A percentile compares a stretch with the other conserved stretches of the same genome.
Conservation (phyloP, 2,888 invertebrate genomes). For the Euclidia mi region DNA sequence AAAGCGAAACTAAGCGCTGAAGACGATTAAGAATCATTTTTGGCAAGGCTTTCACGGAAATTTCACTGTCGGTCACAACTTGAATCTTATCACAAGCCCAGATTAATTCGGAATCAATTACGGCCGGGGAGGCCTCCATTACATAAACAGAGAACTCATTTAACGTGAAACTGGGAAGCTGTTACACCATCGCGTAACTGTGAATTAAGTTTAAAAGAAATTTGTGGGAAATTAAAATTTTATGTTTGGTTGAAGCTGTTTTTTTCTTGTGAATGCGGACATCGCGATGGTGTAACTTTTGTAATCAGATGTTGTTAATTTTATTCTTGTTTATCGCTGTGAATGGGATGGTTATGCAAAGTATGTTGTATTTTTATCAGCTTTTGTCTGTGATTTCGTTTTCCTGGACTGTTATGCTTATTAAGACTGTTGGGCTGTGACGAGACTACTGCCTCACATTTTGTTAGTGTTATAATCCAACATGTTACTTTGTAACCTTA, state of each 20-base stretch:
- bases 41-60: conserved; percentile 19
- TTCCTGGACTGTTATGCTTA: too few species aligned
- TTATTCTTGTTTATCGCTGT: too few species aligned
- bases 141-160: conserved; percentile 71
- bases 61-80: conserved; percentile 45
- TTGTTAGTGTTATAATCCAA: too few species aligned
- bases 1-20: conserved; percentile 6
- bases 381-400: too few species aligned
- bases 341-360: too few species aligned
- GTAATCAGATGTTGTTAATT: too few species aligned
- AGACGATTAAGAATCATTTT: conserved; percentile 13
- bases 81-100: conserved; percentile 62
- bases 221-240: conserved; percentile 2
- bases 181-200: conserved; percentile 33
- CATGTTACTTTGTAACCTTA: too few species aligned
- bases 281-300: too few species aligned
- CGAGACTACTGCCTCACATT: too few species aligned
- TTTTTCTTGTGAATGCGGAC: not conserved
- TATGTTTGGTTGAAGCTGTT: not conserved
- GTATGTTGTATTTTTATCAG: too few species aligned
- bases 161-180: conserved; percentile 48
- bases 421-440: too few species aligned
- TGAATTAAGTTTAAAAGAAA: conserved; percentile 2
- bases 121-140: conserved; percentile 62
- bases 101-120: conserved; percentile 75